Evolutionary conservation across 1,140 invertebrate species (phyloP), one percentile per base, ranked within the genome.

Genomic region (Drosophila nigromelanica): DNA sequence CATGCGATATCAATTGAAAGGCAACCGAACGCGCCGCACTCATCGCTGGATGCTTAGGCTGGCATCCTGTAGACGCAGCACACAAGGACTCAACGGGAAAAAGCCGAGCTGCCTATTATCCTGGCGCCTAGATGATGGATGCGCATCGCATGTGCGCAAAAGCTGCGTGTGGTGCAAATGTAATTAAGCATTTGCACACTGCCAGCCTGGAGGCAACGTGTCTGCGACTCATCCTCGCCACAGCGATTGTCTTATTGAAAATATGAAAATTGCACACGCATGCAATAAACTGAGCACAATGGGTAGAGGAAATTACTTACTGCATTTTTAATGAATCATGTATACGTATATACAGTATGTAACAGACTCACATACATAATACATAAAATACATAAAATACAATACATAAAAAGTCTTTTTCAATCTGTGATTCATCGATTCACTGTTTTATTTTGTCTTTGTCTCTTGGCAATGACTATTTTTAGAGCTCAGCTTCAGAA

Each of bases 151-250:
- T 72, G 63, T 72, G 63, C 63, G 73, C 55, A 77, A 45, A 48
- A 55, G 56, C 48, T 78, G 70, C 78, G 79, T 82, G 79, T 59
- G 68, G 18, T 62, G 79, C 72, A 89, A 89, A 87, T 89, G 82
- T 89, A 89, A 87, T 87, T 87, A 87, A 83, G 83, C 83, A 71
- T 78, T 87, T 70, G 59, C 55, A 64, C 30, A 60, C 58, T 37
- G 48, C 55, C 43, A 35, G 37, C 43, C 35, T 27, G 45, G 12
- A 59, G 21, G 37, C 30, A 37, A 12, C 40, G 33, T 40, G 21
- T 51, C 12, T 50, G 54, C 3, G 24, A 35, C 15, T 61, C 39
- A 40, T n/a, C 47, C 37, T 15, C 21, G 10, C 21, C 33, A 42
- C 24, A 2, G 21, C 45, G 33, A 27, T 78, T 60, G 45, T 50